These are phyloP conservation scores for Brachionus rotundiformis DNA, from an alignment of 1,140 invertebrate genomes.

Conservation along the genomic window DNA sequence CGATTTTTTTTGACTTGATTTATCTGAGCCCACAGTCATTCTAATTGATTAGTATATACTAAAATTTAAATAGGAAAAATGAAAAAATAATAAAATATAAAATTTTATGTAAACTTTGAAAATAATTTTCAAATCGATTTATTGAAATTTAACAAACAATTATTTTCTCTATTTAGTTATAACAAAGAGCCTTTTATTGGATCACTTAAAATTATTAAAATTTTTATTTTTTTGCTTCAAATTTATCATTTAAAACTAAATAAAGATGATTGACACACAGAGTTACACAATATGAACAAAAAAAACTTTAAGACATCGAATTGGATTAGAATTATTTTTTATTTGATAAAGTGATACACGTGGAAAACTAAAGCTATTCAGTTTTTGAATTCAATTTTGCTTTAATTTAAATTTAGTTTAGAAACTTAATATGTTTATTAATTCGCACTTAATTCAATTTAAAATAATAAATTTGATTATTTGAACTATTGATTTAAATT, in stretches of 20 bases:
- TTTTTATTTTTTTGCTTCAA: neutral
- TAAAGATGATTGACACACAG: neutral
- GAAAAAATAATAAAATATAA: neutral
- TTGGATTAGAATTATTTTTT: neutral
- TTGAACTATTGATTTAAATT: slow-evolving; percentile 1
- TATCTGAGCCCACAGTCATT: slow-evolving; percentile 30
- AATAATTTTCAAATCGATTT: neutral
- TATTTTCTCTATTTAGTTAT: neutral
- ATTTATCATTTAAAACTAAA: neutral
- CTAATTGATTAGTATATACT: neutral
- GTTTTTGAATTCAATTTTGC: slow-evolving; percentile 12
- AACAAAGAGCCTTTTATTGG: neutral
- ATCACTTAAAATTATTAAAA: neutral
- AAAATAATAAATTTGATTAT: neutral
- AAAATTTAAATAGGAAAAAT: neutral
- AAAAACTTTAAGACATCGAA: neutral
- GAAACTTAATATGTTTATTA: neutral
- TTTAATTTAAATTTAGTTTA: neutral
- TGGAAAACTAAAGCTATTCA: neutral
- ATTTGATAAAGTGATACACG: neutral
- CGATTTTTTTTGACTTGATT: slow-evolving; percentile 13
- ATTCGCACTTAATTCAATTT: neutral
- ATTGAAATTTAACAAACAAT: neutral
- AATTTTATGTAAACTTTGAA: neutral
- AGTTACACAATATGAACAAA: neutral